Conservation (phyloP, 2,797 vertebrate species). For the Australoheros facetus region DNA sequence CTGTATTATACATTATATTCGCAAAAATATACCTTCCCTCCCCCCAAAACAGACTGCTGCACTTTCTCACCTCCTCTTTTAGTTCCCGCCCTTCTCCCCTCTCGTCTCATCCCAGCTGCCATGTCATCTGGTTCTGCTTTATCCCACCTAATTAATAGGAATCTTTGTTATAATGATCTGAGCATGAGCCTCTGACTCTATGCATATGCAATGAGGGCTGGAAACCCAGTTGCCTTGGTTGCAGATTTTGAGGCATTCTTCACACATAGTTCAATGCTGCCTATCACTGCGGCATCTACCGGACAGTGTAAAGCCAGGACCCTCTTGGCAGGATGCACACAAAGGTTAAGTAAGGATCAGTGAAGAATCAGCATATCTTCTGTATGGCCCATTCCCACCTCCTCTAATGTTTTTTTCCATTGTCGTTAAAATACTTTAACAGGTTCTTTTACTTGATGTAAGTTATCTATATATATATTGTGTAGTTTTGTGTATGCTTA, state of each 20-base stretch:
- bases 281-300: slow-evolving; percentile 41
- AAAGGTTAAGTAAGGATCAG: slow-evolving; percentile 52
- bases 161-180: slow-evolving; percentile 86
- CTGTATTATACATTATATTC: slow-evolving; percentile 20
- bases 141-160: slow-evolving; percentile 86
- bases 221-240: slow-evolving; percentile 73
- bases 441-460: slow-evolving; percentile 87
- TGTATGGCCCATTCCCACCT: slow-evolving; percentile 16
- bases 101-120: slow-evolving; percentile 74
- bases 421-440: slow-evolving; percentile 86
- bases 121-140: slow-evolving; percentile 82
- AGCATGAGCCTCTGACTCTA: slow-evolving; percentile 77
- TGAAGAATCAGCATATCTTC: slow-evolving; percentile 34
- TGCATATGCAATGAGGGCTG: slow-evolving; percentile 80
- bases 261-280: slow-evolving; percentile 40
- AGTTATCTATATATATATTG: slow-evolving; percentile 78
- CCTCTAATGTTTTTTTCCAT: slow-evolving; percentile 86
- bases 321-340: slow-evolving; percentile 47
- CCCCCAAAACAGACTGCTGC: slow-evolving; percentile 54
- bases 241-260: slow-evolving; percentile 60
- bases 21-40: slow-evolving; percentile 19
- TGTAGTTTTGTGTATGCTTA: background rate
- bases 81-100: slow-evolving; percentile 61
- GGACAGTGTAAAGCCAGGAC: slow-evolving; percentile 23
- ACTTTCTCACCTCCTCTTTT: slow-evolving; percentile 58